Evolutionary conservation across 92 coral and sea anemone genomes (phyloP), one percentile per base, ranked within the genome.

Genomic region (Porites evermanni): DNA sequence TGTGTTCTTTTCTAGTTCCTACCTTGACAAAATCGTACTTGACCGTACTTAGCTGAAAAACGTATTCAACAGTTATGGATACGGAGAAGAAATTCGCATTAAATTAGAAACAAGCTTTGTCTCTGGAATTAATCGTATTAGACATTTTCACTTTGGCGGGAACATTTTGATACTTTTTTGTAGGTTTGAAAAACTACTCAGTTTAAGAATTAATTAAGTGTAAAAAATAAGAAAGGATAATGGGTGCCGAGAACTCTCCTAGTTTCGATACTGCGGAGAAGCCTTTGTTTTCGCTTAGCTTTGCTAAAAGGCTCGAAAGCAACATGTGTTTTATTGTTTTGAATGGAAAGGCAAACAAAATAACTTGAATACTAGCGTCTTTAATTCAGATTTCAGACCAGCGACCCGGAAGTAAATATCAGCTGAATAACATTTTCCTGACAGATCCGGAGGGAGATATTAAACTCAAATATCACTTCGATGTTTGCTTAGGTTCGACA

Each of bases 301-400:
- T 18, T 53, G 38, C 16, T 71, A 16, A 77, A 60, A 24, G 24
- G 52, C 18, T 20, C 12, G 26, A 38, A 72, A 24, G 61, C 19
- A 70, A 73, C 87, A 83, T 76, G 80, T 83, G 87, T 83, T 83
- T 65, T 50, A 83, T 83, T 83, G 87, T 74, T 52, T 19, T 72
- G 24, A 65, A 51, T 23, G 21, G 4, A 47, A 83, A 74, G 64
- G 53, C 80, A 82, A 82, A 82, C 72, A 72, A 23, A 72, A 19
- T 52, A 18, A 82, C 20, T 5, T 24, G 64, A 79, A 20, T 51
- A 23, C 38, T 14, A n/a, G n/a, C 13, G 69, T 70, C 38, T n/a
- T 81, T 70, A 18, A 81, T 81, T 70, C 77, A 81, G 70, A 56
- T 72, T 69, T 53, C 20, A 70, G 47, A 58, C 19, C 53, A 13